Conservation (phyloP, 2,888 invertebrate genomes). For the Troides helena region DNA sequence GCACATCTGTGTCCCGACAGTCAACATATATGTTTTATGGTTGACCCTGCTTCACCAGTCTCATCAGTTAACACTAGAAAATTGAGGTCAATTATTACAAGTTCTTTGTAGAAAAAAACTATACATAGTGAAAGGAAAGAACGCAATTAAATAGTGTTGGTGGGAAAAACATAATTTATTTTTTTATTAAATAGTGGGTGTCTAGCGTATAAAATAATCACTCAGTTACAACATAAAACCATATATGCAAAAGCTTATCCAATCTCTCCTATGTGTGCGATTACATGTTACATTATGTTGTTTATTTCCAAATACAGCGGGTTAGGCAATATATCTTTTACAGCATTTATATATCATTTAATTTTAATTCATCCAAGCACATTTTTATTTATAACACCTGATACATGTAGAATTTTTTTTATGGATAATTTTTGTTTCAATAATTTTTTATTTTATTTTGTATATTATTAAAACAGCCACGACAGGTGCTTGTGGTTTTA, state of each 20-base stretch:
- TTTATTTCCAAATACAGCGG: not conserved
- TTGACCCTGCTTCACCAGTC: no score
- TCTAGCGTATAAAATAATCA: conserved; percentile 60
- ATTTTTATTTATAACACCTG: not conserved
- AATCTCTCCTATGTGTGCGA: conserved; percentile 57
- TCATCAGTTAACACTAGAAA: no score
- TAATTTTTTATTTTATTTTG: not conserved
- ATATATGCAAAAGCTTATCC: conserved; percentile 60
- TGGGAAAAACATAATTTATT: conserved; percentile 75
- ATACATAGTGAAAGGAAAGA: not conserved
- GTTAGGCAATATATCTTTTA: not conserved
- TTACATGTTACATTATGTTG: conserved; percentile 37
- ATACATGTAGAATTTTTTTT: not conserved
- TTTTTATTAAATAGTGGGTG: conserved; percentile 63
- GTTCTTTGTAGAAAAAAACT: no score
- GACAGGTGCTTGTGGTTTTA: no score
- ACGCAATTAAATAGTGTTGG: conserved; percentile 39
- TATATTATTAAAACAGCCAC: no score
- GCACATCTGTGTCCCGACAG: no score
- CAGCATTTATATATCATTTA: not conserved
- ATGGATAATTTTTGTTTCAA: not conserved
- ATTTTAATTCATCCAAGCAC: not conserved
- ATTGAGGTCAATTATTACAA: no score
- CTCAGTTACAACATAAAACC: conserved; percentile 46
- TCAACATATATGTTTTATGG: no score